A percentile compares a stretch with the other conserved stretches of the same genome.
Evolutionary conservation across 1,140 invertebrate genomes (phyloP).

Genomic region (Lasioglossum baleicum): DNA sequence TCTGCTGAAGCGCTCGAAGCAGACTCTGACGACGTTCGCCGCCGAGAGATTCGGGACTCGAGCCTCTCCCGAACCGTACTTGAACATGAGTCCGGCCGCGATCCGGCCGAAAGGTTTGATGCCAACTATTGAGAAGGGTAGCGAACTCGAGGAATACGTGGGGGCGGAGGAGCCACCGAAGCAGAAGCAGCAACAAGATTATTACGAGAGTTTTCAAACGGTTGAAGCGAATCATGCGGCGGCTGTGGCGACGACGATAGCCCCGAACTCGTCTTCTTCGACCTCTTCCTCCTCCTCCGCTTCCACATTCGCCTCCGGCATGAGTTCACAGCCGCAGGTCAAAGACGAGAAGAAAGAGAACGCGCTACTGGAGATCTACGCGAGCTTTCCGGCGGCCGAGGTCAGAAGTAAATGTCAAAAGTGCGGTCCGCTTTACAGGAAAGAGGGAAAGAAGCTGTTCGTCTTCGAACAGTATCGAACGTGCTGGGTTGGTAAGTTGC

Average conservation of each 20-base stretch:
- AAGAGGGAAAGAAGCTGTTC: conserved; percentile 65
- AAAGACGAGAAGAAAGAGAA: conserved; percentile 8
- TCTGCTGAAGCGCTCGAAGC: conserved; percentile 65
- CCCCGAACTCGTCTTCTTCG: too few species aligned
- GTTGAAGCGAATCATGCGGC: background rate
- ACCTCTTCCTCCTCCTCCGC: too few species aligned
- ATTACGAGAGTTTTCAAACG: conserved; percentile 69
- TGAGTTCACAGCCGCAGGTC: background rate
- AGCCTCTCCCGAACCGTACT: conserved; percentile 70
- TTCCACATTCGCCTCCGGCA: too few species aligned
- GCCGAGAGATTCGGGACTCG: background rate
- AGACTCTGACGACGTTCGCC: conserved; percentile 51
- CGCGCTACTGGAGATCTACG: conserved; percentile 57
- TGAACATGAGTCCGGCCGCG: conserved; percentile 71
- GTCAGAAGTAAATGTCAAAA: conserved; percentile 62
- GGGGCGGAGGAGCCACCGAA: conserved; percentile 49
- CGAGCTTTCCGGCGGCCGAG: conserved; percentile 62
- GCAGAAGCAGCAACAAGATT: conserved; percentile 27
- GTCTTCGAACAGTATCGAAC: conserved; percentile 63
- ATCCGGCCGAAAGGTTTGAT: conserved; percentile 51
- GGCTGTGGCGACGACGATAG: background rate
- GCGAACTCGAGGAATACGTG: conserved; percentile 63
- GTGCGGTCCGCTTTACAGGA: conserved; percentile 65
- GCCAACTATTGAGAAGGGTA: conserved; percentile 9
- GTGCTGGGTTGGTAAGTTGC: conserved; percentile 69